phyloP scores from a whole-genome alignment of 2,888 invertebrate genomes.

The Perithous albicinctus region DNA sequence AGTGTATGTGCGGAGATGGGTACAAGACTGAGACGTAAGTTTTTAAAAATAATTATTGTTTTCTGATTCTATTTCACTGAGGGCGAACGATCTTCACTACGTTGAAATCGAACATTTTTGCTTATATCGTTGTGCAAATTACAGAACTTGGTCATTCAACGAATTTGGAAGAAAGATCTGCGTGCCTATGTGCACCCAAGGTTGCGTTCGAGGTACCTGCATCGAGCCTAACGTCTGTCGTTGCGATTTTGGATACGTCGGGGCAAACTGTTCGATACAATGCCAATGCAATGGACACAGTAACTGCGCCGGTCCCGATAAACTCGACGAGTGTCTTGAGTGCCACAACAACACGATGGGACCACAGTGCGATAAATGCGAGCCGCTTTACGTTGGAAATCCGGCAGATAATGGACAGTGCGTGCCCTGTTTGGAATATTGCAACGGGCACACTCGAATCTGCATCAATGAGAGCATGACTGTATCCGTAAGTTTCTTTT shows the following conservation, averaged over 20 bases:
- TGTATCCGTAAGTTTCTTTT: slow-evolving; percentile 77
- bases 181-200: slow-evolving; percentile 92
- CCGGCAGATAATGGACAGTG: slow-evolving; percentile 94
- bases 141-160: slow-evolving; percentile 76
- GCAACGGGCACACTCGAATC: slow-evolving; percentile 94
- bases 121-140: slow-evolving; percentile 47
- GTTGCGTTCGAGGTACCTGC: slow-evolving; percentile 94
- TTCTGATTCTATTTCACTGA: not conserved
- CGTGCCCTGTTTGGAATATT: slow-evolving; percentile 94
- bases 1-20: slow-evolving; percentile 93
- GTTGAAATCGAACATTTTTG: not conserved
- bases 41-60: not conserved
- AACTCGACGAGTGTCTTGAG: slow-evolving; percentile 91
- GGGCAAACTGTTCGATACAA: slow-evolving; percentile 96
- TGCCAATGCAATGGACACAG: slow-evolving; percentile 98
- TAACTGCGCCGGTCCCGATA: slow-evolving; percentile 94
- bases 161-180: slow-evolving; percentile 85
- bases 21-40: slow-evolving; percentile 88
- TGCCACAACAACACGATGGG: slow-evolving; percentile 98
- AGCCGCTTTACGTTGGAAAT: slow-evolving; percentile 96
- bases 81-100: not conserved
- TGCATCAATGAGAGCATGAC: slow-evolving; percentile 89
- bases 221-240: slow-evolving; percentile 93
- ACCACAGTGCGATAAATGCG: slow-evolving; percentile 95
- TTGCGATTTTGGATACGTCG: slow-evolving; percentile 98